A percentile compares a stretch with the other conserved stretches of the same genome.
Conservation (phyloP, 2,888 invertebrate genomes). For the Metalampra italica region DNA sequence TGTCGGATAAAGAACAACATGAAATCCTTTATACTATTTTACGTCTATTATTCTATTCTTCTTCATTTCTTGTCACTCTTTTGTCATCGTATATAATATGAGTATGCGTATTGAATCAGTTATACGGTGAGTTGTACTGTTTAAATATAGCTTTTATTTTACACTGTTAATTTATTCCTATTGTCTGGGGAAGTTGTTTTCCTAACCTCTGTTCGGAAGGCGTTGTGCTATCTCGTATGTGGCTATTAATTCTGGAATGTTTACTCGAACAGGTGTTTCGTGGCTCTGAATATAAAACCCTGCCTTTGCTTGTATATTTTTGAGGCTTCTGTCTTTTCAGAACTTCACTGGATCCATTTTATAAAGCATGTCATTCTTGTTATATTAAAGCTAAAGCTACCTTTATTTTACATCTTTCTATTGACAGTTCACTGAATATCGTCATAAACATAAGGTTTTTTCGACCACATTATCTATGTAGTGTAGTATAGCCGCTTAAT, state of each 20-base stretch:
- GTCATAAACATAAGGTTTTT: no score
- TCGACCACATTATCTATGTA: no score
- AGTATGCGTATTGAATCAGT: constrained; percentile 7
- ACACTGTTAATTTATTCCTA: constrained; percentile 30
- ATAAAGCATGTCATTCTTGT: background rate
- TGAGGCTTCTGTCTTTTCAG: background rate
- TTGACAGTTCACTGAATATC: no score
- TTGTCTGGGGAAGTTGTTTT: constrained; percentile 34
- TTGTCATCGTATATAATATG: constrained; percentile 7
- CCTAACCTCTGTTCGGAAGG: constrained; percentile 20
- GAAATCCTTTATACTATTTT: no score
- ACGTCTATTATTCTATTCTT: background rate
- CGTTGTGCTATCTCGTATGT: constrained; percentile 29
- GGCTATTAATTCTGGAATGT: constrained; percentile 25
- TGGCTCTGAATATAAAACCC: constrained; percentile 35
- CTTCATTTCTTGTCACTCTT: constrained; percentile 4
- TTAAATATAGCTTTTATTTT: constrained; percentile 25
- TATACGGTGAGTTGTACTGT: constrained; percentile 6
- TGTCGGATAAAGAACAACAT: no score
- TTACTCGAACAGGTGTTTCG: constrained; percentile 34
- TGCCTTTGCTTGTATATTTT: constrained; percentile 32
- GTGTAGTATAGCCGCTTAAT: no score
- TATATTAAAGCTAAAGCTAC: no score
- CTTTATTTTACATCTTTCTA: no score
- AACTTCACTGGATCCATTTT: background rate